Conservation (phyloP, 2,888 invertebrate genomes). For the Beris morrisii region DNA sequence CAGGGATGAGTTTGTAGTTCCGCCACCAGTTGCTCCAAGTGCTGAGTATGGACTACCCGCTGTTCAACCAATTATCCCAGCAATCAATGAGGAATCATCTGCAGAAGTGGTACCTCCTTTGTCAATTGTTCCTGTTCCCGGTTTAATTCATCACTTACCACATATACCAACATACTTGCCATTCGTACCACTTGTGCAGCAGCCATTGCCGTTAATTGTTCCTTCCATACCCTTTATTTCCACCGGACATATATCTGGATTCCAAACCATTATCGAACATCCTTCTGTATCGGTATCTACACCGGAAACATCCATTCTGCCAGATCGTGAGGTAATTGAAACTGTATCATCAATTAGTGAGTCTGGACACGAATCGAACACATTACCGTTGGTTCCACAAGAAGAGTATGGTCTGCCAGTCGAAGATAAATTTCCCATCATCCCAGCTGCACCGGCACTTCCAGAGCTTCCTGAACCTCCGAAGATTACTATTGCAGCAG, state of each 20-base stretch:
- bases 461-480: neutral
- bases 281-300: neutral
- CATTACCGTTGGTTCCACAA: conserved; percentile 1
- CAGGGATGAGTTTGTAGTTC: too few relatives aligned
- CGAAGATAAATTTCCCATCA: neutral
- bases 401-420: conserved; percentile 7
- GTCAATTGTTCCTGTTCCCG: neutral
- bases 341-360: too few relatives aligned
- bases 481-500: neutral
- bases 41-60: conserved; percentile 2
- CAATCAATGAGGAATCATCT: neutral
- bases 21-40: neutral
- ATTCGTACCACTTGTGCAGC: neutral
- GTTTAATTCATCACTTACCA: neutral
- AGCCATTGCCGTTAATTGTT: neutral
- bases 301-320: neutral
- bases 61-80: neutral
- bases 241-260: neutral
- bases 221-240: neutral
- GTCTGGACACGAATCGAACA: too few relatives aligned
- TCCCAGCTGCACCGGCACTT: conserved; percentile 14
- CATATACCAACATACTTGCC: neutral
- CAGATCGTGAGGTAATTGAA: too few relatives aligned
- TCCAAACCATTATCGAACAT: too few relatives aligned
- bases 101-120: neutral